Evolutionary conservation across 2,888 invertebrate species (phyloP), one percentile per base, ranked within the genome.

Genomic region (Diploptera punctata): DNA sequence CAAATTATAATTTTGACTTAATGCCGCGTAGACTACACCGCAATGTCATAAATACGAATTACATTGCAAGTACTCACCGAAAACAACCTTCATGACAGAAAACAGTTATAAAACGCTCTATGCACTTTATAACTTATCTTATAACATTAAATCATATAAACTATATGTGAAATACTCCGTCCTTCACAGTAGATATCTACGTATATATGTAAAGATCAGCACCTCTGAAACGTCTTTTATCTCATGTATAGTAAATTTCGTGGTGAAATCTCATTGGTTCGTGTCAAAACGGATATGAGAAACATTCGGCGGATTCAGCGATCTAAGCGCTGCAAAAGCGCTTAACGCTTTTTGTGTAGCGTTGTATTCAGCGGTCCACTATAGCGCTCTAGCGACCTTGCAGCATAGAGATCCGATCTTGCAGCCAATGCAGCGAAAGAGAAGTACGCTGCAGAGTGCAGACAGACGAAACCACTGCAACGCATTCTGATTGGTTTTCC

Each of bases 201-300:
- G 26, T 60, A 26, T 16, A 29, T n/a, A n/a, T n/a, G n/a, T n/a
- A n/a, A n/a, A n/a, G n/a, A n/a, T n/a, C n/a, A n/a, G n/a, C n/a
- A n/a, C 21, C 54, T 19, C 19, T 13, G 13, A 13, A 54, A 19
- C 0, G 26, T 54, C 29, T 26, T 60, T 31, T 60, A 60, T 29
- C n/a, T 60, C n/a, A 4, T 16, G 26, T 44, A 26, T 65, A 44
- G 65, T 65, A 9, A 65, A 47, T 65, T 65, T 65, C 65, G 65
- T 65, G 65, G 65, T 47, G 24, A 65, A 65, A 43, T 43, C 29
- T 29, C 16, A 65, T 65, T 65, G 65, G 65, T n/a, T 65, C n/a
- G 1, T 26, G 44, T 44, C 5, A 65, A n/a, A n/a, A 19, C 38
- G 16, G 4, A 31, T 24, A 65, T 65, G 65, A 65, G n/a, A 65